A percentile compares a stretch with the other conserved stretches of the same genome.
These are phyloP conservation scores for Labrus mixtus DNA, from an alignment of 2,113 vertebrate species.

Conservation along the genomic window DNA sequence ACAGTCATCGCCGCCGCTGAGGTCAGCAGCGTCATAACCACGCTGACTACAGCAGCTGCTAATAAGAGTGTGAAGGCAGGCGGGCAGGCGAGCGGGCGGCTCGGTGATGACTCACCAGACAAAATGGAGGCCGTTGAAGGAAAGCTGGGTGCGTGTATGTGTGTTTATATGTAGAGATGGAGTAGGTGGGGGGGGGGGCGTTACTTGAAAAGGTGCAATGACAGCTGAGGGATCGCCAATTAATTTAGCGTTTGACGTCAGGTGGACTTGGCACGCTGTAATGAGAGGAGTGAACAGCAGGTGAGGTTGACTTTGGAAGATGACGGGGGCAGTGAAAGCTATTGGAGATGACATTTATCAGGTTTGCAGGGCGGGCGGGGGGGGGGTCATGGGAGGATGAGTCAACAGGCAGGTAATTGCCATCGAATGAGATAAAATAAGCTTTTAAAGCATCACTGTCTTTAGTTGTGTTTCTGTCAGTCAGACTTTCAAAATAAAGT, in stretches of 20 bases:
- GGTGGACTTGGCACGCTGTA: slow-evolving; percentile 24
- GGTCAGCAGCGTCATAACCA: slow-evolving; percentile 59
- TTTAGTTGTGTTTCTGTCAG: no score
- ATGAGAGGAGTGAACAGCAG: no score
- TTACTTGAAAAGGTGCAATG: slow-evolving; percentile 6
- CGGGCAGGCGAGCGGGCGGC: slow-evolving; percentile 6
- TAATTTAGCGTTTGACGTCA: slow-evolving; percentile 32
- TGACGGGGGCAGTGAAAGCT: no score
- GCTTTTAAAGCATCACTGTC: slow-evolving; percentile 55
- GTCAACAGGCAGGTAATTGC: slow-evolving; percentile 63
- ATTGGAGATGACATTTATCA: slow-evolving; percentile 61
- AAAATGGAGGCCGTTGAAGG: slow-evolving; percentile 18
- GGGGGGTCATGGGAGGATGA: slow-evolving; percentile 33
- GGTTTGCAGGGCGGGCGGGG: no score
- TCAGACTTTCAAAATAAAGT: no score
- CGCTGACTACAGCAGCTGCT: slow-evolving; percentile 63
- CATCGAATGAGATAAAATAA: slow-evolving; percentile 55
- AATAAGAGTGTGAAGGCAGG: slow-evolving; percentile 59
- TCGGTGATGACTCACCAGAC: slow-evolving; percentile 60
- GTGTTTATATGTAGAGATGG: slow-evolving; percentile 4
- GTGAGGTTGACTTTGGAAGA: no score
- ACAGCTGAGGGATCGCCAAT: slow-evolving; percentile 7
- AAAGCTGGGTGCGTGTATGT: background rate
- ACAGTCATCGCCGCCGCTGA: slow-evolving; percentile 39
- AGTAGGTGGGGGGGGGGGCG: background rate